Conservation (phyloP, 2,888 invertebrate species). For the Drosophila parthenogenetica region DNA sequence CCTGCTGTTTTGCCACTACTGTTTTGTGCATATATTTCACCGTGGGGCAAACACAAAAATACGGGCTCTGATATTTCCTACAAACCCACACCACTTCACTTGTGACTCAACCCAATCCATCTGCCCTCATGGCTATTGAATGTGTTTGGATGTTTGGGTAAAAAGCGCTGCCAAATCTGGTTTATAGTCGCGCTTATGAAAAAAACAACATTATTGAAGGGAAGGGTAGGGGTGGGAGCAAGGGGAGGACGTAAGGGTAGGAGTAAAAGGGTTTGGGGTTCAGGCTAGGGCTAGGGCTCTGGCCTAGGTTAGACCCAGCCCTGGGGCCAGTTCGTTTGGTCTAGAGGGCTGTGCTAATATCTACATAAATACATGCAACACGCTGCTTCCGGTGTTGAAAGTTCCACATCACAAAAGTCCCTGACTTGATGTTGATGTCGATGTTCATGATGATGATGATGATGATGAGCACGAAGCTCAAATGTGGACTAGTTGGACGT, state of each 20-base stretch:
- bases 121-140: conserved; percentile 27
- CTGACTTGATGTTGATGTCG: conserved; percentile 69
- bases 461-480: conserved; percentile 22
- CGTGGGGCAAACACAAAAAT: conserved; percentile 45
- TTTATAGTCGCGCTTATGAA: conserved; percentile 74
- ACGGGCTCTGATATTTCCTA: conserved; percentile 54
- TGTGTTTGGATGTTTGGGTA: conserved; percentile 63
- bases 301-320: conserved; percentile 16
- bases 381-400: conserved; percentile 81
- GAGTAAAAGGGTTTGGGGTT: neutral
- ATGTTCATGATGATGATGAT: conserved; percentile 39
- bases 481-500: conserved; percentile 11
- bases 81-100: conserved; percentile 24
- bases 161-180: conserved; percentile 71
- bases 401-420: conserved; percentile 75
- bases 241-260: neutral
- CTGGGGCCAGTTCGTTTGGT: conserved; percentile 34
- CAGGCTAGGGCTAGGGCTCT: conserved; percentile 24
- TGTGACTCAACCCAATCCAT: conserved; percentile 11
- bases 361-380: conserved; percentile 81
- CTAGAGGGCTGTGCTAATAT: conserved; percentile 67
- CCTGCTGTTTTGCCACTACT: conserved; percentile 17
- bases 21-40: conserved; percentile 46
- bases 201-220: conserved; percentile 43
- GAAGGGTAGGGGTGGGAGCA: conserved; percentile 9